Conservation (phyloP, 2,888 invertebrate species). For the Nomada hirtipes region DNA sequence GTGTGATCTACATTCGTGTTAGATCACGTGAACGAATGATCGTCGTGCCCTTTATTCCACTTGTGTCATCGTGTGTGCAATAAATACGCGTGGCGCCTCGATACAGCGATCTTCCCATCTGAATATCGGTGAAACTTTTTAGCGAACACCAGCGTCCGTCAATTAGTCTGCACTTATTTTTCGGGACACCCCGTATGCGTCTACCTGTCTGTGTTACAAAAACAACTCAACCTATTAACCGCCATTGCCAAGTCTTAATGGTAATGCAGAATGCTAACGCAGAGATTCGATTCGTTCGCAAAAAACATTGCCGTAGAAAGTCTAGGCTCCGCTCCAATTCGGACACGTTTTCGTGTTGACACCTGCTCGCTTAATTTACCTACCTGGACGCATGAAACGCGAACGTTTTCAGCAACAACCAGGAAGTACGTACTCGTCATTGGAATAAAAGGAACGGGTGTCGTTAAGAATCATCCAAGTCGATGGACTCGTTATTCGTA, state of each 20-base stretch:
- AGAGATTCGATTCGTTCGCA: conserved; percentile 46
- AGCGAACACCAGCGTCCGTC: too few relatives aligned
- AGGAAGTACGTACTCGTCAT: not conserved
- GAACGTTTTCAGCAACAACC: not conserved
- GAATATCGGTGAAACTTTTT: not conserved
- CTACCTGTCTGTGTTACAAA: conserved; percentile 5
- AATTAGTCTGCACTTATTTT: not conserved
- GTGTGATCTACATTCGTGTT: conserved; percentile 55
- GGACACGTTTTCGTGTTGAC: conserved; percentile 19
- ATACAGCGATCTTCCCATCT: not conserved
- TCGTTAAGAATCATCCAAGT: not conserved
- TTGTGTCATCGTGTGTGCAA: conserved; percentile 18
- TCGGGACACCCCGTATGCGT: conserved; percentile 14
- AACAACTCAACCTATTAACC: conserved; percentile 41
- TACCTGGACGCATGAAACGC: not conserved
- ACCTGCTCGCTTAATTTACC: conserved; percentile 11
- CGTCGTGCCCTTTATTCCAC: conserved; percentile 7
- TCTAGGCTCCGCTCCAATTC: conserved; percentile 48
- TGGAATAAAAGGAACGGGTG: not conserved
- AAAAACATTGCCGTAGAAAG: conserved; percentile 48
- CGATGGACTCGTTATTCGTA: not conserved
- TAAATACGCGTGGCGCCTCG: conserved; percentile 13
- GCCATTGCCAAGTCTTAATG: conserved; percentile 41
- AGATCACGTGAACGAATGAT: conserved; percentile 48
- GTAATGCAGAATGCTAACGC: conserved; percentile 34